Conservation (phyloP, 2,113 vertebrate species). For the Columba livia region DNA sequence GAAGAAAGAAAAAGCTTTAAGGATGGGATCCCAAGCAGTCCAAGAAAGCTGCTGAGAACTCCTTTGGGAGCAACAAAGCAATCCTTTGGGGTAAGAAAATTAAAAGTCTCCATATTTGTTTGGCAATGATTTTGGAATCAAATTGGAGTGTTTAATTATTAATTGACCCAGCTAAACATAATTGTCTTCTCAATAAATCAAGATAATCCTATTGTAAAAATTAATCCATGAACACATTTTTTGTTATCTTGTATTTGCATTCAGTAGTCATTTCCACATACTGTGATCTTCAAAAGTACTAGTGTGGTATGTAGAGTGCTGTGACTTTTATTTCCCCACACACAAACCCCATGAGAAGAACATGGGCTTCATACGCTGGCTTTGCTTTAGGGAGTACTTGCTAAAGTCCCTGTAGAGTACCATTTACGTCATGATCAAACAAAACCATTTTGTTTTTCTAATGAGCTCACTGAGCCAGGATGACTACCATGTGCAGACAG, state of each 20-base stretch:
- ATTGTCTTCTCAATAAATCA: conserved; percentile 63
- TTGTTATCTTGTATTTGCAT: conserved; percentile 25
- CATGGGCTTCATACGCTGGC: neutral
- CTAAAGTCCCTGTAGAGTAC: neutral
- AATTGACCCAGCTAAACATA: conserved; percentile 51
- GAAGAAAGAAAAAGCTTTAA: neutral
- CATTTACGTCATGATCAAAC: conserved; percentile 14
- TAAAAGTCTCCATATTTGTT: neutral
- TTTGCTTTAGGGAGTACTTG: neutral
- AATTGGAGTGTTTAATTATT: neutral
- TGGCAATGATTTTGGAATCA: neutral
- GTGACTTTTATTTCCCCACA: neutral
- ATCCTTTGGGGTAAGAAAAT: neutral
- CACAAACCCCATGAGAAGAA: neutral
- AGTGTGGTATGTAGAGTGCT: neutral
- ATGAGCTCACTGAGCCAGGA: conserved; percentile 35
- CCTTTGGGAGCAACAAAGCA: neutral
- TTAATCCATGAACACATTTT: neutral
- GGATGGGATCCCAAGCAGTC: neutral
- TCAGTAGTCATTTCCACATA: neutral
- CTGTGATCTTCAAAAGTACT: conserved; percentile 1
- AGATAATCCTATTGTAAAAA: conserved; percentile 40
- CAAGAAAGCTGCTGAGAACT: neutral
- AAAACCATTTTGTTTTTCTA: conserved; percentile 43
- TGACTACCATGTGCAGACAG: conserved; percentile 9